Evolutionary conservation across 2,113 vertebrate genomes (phyloP), one percentile per base, ranked within the genome.

Genomic region (Chlorodrepanis virens): DNA sequence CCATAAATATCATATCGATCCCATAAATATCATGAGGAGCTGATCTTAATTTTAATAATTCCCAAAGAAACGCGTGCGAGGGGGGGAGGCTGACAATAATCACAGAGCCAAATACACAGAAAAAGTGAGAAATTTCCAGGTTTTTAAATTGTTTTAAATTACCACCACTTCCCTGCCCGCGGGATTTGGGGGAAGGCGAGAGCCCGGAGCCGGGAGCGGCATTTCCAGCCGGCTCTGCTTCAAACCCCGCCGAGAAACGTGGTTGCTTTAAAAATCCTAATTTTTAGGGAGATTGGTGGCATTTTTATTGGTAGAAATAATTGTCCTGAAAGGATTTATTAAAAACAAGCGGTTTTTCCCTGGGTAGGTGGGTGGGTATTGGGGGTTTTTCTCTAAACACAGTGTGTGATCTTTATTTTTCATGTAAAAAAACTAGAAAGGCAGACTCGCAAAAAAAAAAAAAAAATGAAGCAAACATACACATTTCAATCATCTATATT

Each of bases 51-150:
- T 72, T 29, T 57, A 63, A 49, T 33, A 63, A 35, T 35, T 83
- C 45, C 50, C 47, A 1, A 2, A 3, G 6, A 76, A 80, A 89
- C 0, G 0, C 2, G 1, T 0, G 1, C 56, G 25, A 15, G 31
- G 1, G 44, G 57, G 56, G 3, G 15, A 65, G 5, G 39, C 33
- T 57, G 86, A 4, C 49, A 27, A 21, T 3, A 45, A 69, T 18
- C 52, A 33, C 15, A 14, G 59, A 37, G 31, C 39, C 8, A 44
- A 94, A 57, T 2, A 6, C 0, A 0, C n/a, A 6, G 22, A 0
- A 5, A 5, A 44, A 44, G 8, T 12, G 17, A 2, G 2, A 1
- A 10, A 53, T 1, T 1, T 3, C 35, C 67, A 23, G 16, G 13
- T 13, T 89, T 79, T n/a, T 2, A 5, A 0, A 3, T 27, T 74